A percentile compares a stretch with the other conserved stretches of the same genome.
phyloP scores from a whole-genome alignment of 2,113 vertebrate species.

The Thomomys bottae region DNA sequence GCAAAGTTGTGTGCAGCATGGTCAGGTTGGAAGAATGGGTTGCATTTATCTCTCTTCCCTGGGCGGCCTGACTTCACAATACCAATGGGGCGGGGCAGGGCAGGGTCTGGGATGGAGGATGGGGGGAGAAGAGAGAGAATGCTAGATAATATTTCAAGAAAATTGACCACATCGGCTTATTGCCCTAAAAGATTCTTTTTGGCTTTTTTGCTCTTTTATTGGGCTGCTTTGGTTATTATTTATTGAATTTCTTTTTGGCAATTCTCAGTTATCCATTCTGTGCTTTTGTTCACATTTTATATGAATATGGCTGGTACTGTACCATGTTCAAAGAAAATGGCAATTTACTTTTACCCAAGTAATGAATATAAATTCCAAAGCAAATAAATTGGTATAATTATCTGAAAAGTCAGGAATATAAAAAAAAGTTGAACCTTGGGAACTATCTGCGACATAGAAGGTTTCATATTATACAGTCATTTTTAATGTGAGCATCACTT shows the following conservation, averaged over 20 bases:
- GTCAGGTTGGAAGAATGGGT: no score
- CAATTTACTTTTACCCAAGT: conserved; percentile 54
- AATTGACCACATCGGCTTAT: not conserved
- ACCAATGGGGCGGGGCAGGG: no score
- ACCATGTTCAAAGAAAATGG: conserved; percentile 42
- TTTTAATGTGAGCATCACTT: conserved; percentile 26
- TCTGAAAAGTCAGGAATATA: conserved; percentile 67
- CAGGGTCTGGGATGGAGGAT: no score
- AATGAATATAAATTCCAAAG: conserved; percentile 59
- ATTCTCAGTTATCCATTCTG: conserved; percentile 45
- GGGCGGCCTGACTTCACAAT: not conserved
- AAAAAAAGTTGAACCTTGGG: conserved; percentile 42
- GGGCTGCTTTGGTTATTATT: conserved; percentile 45
- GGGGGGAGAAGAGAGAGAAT: not conserved
- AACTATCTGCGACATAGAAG: conserved; percentile 26
- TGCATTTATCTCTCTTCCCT: not conserved
- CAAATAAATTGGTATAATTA: conserved; percentile 41
- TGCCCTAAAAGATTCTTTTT: conserved; percentile 27
- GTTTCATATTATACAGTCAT: conserved; percentile 53
- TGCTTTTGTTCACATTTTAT: conserved; percentile 48
- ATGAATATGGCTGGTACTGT: conserved; percentile 71
- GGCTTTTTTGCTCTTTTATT: conserved; percentile 60
- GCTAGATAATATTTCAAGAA: not conserved
- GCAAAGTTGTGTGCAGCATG: not conserved
- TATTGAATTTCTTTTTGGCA: conserved; percentile 59